Base-by-base conservation (phyloP, 2,797 vertebrate genomes). In the Oreochromis grahami region DNA sequence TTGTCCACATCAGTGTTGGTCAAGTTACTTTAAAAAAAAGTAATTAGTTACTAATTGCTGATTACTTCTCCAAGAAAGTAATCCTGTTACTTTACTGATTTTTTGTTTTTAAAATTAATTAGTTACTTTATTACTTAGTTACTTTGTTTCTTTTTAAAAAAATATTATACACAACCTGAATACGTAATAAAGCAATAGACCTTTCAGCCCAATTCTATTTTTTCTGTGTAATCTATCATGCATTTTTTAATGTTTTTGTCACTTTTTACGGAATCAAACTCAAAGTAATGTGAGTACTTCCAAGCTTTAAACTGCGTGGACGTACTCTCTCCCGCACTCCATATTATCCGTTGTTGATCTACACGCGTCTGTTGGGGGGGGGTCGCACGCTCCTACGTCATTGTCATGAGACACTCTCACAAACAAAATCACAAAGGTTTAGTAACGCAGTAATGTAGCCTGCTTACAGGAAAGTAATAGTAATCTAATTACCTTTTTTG, bases 261-360 rank as follows among this genome's bases (percentile, higher is more conserved):
- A 15, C 4, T 55, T 55, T 55, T 8, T 29, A 32, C 55, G 5
- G 5, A 55, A 15, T 55, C 53, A 26, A 26, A 26, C 53, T 55
- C 13, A 26, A 26, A 55, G 53, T 55, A 26, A 55, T 26, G 53
- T 26, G 0, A 55, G 13, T 26, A 26, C 7, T 8, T 26, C 53
- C 24, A 15, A 26, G 53, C 24, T 55, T 55, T 1, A 55, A 55
- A 55, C 13, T 8, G 24, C 53, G 8, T 1, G 24, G 2, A 0
- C 3, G 12, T 0, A 26, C 0, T 55, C 24, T 55, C 53, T 55
- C 24, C 13, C 0, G 1, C 53, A 2, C 52, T 55, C 52, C 12
- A 0, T 55, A 26, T 55, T 14, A 55, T 26, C 52, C 0, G 2
- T 55, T 55, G 24, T 12, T 55, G 53, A 15, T 55, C 7, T 26